These are phyloP conservation scores for Ammodytes dubius DNA, from an alignment of 2,113 vertebrate species.

Conservation along the genomic window DNA sequence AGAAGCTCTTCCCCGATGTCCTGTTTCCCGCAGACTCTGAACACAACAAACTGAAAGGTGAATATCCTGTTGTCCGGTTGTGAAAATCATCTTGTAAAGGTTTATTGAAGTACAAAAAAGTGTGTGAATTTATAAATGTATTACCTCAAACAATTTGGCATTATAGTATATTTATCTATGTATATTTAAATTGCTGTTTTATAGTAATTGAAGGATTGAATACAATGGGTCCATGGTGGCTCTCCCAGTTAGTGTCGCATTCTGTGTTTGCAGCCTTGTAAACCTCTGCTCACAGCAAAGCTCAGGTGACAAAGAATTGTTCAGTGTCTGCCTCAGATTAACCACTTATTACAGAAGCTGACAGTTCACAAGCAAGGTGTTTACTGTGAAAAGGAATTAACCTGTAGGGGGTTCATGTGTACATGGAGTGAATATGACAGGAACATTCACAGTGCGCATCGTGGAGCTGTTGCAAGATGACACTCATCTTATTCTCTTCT, in stretches of 20 bases:
- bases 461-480: constrained; percentile 1
- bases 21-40: constrained; percentile 98
- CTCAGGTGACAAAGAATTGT: constrained; percentile 33
- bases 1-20: constrained; percentile 98
- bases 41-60: constrained; percentile 99
- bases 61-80: neutral
- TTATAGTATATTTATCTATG: too few species aligned
- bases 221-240: neutral
- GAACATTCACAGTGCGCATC: constrained; percentile 14
- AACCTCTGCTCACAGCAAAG: constrained; percentile 34
- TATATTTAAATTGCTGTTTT: constrained; percentile 1
- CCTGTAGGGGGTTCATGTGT: constrained; percentile 44
- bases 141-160: neutral
- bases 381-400: constrained; percentile 48
- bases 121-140: neutral
- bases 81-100: neutral
- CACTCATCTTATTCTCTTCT: constrained; percentile 24
- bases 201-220: constrained; percentile 4
- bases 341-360: constrained; percentile 41
- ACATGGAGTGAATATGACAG: constrained; percentile 36
- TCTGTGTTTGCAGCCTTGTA: neutral
- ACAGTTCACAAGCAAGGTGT: constrained; percentile 43
- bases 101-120: neutral
- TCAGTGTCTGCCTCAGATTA: constrained; percentile 25
- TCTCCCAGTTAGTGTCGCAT: neutral